Percentiles rank a stretch among this genome's conserved stretches.
Evolutionary conservation across 2,113 vertebrate species (phyloP).

Genomic region (Callocephalon fimbriatum): DNA sequence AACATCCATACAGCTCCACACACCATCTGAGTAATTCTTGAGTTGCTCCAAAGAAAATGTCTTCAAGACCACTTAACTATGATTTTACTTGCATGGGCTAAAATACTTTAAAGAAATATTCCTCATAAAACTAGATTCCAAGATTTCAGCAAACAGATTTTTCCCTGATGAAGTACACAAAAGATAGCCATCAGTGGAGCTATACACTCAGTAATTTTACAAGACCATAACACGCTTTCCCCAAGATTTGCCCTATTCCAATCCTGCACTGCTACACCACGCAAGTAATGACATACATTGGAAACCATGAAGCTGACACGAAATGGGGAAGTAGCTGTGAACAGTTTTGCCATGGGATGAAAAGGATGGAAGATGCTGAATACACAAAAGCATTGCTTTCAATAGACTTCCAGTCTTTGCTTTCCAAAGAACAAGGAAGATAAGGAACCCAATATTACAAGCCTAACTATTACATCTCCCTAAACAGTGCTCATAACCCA

Average conservation of each 20-base stretch:
- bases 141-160: neutral
- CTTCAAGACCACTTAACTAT: neutral
- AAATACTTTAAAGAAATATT: neutral
- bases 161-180: neutral
- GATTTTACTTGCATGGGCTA: neutral
- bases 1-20: neutral
- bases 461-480: neutral
- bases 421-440: neutral
- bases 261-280: neutral
- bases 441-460: neutral
- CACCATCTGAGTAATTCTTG: neutral
- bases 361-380: neutral
- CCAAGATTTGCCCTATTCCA: neutral
- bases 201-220: neutral
- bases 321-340: neutral
- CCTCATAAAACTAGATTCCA: neutral
- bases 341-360: neutral
- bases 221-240: accelerated
- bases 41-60: neutral
- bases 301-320: neutral
- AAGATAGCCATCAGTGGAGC: neutral
- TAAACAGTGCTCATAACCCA: neutral
- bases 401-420: neutral
- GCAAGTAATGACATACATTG: neutral
- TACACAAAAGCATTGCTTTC: neutral